phyloP scores from a whole-genome alignment of 2,797 vertebrate genomes.

The Squalus acanthias region DNA sequence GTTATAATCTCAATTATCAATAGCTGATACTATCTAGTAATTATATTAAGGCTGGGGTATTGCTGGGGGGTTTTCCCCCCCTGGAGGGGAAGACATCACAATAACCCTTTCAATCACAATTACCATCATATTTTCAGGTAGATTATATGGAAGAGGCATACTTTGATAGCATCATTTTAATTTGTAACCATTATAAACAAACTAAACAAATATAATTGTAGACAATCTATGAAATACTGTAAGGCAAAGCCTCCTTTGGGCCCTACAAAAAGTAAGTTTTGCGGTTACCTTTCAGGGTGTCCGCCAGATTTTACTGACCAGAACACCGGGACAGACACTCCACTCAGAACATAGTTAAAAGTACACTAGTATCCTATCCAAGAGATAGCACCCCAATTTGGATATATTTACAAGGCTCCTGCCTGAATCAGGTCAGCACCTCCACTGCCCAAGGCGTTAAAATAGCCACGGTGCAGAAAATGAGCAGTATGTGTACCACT shows the following conservation, averaged over 20 bases:
- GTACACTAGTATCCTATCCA: too few relatives aligned
- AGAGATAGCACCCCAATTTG: background rate
- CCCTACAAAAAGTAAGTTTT: background rate
- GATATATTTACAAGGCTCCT: background rate
- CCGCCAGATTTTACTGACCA: background rate
- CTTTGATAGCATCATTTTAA: background rate
- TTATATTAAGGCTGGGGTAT: background rate
- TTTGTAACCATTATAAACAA: background rate
- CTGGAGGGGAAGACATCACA: background rate
- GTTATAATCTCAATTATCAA: background rate
- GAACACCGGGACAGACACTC: background rate
- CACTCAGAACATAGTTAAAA: background rate
- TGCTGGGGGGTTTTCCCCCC: background rate
- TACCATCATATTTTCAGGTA: background rate
- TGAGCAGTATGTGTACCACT: background rate
- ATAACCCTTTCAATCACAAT: background rate
- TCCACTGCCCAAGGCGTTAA: background rate
- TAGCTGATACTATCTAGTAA: background rate
- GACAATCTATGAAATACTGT: background rate
- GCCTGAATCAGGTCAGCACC: background rate
- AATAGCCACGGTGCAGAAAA: background rate
- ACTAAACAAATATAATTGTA: background rate
- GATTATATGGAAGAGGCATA: background rate
- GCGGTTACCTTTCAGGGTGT: background rate
- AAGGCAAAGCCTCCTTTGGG: background rate